Evolutionary conservation across 2,113 vertebrate genomes (phyloP).

Genomic region (Nesoenas mayeri): DNA sequence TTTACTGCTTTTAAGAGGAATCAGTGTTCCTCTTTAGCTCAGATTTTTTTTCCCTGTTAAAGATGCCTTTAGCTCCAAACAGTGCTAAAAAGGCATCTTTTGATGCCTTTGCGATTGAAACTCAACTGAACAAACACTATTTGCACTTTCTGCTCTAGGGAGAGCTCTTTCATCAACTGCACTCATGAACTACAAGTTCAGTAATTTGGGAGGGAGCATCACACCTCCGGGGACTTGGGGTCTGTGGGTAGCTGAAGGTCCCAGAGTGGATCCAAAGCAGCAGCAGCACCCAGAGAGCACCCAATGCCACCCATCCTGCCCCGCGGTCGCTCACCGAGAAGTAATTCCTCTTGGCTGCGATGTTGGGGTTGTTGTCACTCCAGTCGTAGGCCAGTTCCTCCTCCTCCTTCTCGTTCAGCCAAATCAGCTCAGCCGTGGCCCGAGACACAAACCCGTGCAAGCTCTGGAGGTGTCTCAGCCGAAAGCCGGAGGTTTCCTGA

Average conservation of each 20-base stretch:
- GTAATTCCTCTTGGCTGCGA: slow-evolving; percentile 86
- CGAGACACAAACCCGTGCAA: slow-evolving; percentile 88
- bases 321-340: slow-evolving; percentile 82
- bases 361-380: slow-evolving; percentile 90
- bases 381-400: slow-evolving; percentile 97
- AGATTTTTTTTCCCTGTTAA: background rate
- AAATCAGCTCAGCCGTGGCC: slow-evolving; percentile 94
- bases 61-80: background rate
- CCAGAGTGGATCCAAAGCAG: background rate
- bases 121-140: background rate
- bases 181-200: background rate
- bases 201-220: background rate
- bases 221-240: background rate
- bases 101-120: background rate
- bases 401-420: slow-evolving; percentile 98
- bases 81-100: background rate
- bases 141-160: background rate
- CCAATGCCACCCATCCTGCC: background rate
- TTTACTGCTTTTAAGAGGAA: background rate
- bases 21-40: background rate
- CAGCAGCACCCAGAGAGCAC: background rate
- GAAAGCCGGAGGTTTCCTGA: slow-evolving; percentile 94
- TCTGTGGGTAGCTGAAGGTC: background rate
- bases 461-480: slow-evolving; percentile 90
- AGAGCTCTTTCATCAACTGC: background rate